Evolutionary conservation across 1,140 invertebrate species (phyloP), one percentile per base, ranked within the genome.

Genomic region (Psix sp.): DNA sequence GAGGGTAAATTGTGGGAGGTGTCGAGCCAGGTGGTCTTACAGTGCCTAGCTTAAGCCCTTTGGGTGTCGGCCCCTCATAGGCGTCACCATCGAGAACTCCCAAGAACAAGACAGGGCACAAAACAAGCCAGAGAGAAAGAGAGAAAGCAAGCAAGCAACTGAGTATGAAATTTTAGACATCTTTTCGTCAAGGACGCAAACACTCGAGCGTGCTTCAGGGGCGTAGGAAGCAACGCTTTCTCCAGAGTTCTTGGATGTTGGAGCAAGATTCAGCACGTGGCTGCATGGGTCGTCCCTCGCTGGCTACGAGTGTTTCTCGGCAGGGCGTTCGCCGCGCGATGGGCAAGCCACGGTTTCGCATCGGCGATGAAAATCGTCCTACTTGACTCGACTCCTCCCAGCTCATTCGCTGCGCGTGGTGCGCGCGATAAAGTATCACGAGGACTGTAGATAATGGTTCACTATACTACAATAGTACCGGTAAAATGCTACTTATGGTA

Each of bases 361-460:
- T 63, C 72, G 46, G 52, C 59, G 40, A 70, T 72, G 67, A 76
- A 76, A 76, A 76, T 76, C 74, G 57, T 76, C 67, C 67, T 76
- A 76, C 67, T 76, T 72, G 67, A 6, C 57, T 72, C 62, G 74
- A 76, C 74, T 76, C 74, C 74, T 76, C 74, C 74, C 72, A 75
- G 42, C 52, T 56, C 62, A 56, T 46, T 39, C 21, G 54, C 15
- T 15, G 29, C 63, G 71, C 71, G 63, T 51, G 57, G 29, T 40
- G 36, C 35, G 26, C 9, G 33, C 26, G 49, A 60, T 59, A 56
- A 51, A 42, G 24, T 51, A 3, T 33, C 38, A 39, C 39, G 10
- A 15, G 3, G 24, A 14, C 6, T 40, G 11, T 59, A 38, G 36
- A 11, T 14, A 7, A 24, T 33, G 20, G 9, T 16, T 33, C 33